Percentiles rank a stretch among this genome's conserved stretches.
phyloP scores from a whole-genome alignment of 1,140 invertebrate species.

The Penaeus indicus region DNA sequence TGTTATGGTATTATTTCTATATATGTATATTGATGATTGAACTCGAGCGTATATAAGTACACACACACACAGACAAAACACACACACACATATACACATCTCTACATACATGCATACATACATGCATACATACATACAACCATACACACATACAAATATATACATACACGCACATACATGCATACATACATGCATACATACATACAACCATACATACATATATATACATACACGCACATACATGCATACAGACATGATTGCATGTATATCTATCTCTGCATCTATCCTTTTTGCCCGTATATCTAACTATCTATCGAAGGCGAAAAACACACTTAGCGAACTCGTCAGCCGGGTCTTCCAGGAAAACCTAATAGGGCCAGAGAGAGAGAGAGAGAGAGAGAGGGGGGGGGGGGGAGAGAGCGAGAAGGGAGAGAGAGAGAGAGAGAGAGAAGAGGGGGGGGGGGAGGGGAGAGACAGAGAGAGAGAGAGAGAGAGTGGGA shows the following conservation, averaged over 20 bases:
- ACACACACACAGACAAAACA: background rate
- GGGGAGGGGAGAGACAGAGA: too few relatives aligned
- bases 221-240: background rate
- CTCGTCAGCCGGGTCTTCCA: too few relatives aligned
- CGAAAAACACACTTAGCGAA: too few relatives aligned
- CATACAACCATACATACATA: background rate
- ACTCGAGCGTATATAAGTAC: background rate
- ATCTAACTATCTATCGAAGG: background rate
- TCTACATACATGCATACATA: background rate
- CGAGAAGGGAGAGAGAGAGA: too few relatives aligned
- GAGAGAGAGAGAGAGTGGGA: too few relatives aligned
- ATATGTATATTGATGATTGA: background rate
- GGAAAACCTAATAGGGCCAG: too few relatives aligned
- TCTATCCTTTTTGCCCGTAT: background rate
- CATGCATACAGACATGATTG: background rate
- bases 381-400: too few relatives aligned
- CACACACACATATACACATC: background rate
- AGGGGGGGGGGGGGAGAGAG: too few relatives aligned
- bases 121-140: background rate
- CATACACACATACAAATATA: background rate
- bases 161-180: conserved; percentile 1
- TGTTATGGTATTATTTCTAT: background rate
- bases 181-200: background rate
- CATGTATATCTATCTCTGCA: background rate
- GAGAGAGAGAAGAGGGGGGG: too few relatives aligned